Evolutionary conservation across 2,113 vertebrate species (phyloP), one percentile per base, ranked within the genome.

Genomic region (Oxyruncus cristatus): DNA sequence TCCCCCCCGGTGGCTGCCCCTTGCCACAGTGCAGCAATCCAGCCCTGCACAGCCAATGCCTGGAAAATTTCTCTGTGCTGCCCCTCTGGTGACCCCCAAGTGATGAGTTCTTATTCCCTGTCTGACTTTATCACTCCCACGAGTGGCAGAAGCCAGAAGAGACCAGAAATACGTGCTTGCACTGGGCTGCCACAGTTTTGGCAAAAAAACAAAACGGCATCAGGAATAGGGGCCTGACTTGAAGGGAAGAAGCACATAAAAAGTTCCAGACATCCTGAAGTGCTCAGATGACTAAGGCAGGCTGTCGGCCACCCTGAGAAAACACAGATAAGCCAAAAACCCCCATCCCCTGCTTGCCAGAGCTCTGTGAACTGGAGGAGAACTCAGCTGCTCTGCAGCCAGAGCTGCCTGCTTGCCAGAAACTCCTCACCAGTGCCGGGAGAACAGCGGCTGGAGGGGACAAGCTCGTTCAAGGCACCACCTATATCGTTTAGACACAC

Each of bases 251-350:
- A 71, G 52, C 23, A 53, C 62, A 42, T 63, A 63, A 93, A 90
- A 61, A 52, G 44, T 56, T 90, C 59, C 93, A 95, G 96, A 84
- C 84, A 85, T 80, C 91, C 88, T 77, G 73, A 87, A 94, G 75
- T 44, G 67, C 93, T 95, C 85, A 71, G 72, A 70, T 12, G 2
- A 52, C 37, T 46, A 72, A 95, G 73, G 84, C 66, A 91, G 76
- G 52, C 86, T 89, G 70, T 72, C 2, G 6, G 67, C 63, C 92
- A 91, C 84, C 73, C 85, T 93, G 94, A 88, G 65, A 50, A 96
- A 96, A 85, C 61, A 93, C 39, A 89, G 89, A 93, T 85, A 91
- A 91, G 80, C 42, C 86, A 92, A 59, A 89, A 96, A 63, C 37
- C 44, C 53, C 19, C 37, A 42, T n/a, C 28, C 80, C 37, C n/a